A percentile compares a stretch with the other conserved stretches of the same genome.
Conservation (phyloP, 2,113 vertebrate genomes). For the Anseranas semipalmata region DNA sequence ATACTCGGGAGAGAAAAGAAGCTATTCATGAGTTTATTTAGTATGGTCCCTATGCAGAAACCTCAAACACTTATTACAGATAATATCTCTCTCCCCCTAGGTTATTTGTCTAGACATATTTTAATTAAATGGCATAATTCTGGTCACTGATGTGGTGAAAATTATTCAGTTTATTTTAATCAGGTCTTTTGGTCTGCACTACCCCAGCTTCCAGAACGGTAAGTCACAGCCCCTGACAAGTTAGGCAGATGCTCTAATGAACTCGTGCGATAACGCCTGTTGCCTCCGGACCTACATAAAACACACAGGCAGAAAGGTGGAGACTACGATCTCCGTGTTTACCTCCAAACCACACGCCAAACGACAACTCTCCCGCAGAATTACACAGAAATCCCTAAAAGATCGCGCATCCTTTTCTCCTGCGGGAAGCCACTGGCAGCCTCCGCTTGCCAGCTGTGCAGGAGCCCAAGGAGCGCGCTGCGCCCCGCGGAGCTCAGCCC, state of each 20-base stretch:
- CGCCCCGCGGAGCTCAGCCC: too few relatives aligned
- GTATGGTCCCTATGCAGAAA: not conserved
- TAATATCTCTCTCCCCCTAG: not conserved
- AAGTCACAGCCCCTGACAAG: not conserved
- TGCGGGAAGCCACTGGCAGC: not conserved
- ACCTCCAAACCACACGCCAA: not conserved
- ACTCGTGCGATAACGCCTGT: rapidly evolving
- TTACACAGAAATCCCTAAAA: not conserved
- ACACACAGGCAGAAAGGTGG: not conserved
- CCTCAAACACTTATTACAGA: not conserved
- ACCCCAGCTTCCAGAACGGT: not conserved
- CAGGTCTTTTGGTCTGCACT: not conserved
- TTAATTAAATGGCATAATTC: constrained; percentile 25
- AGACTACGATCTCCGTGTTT: not conserved
- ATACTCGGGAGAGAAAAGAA: not conserved
- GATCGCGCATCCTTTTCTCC: not conserved
- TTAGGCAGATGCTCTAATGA: rapidly evolving
- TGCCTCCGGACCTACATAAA: not conserved
- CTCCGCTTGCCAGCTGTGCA: not conserved
- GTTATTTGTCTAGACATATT: constrained; percentile 60
- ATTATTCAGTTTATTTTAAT: not conserved
- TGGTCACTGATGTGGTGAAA: constrained; percentile 35
- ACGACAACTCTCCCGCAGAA: not conserved
- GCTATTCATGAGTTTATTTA: not conserved
- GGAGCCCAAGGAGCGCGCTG: not conserved